Evolutionary conservation across 2,113 vertebrate species (phyloP), one percentile per base, ranked within the genome.

Genomic region (Anolis carolinensis): DNA sequence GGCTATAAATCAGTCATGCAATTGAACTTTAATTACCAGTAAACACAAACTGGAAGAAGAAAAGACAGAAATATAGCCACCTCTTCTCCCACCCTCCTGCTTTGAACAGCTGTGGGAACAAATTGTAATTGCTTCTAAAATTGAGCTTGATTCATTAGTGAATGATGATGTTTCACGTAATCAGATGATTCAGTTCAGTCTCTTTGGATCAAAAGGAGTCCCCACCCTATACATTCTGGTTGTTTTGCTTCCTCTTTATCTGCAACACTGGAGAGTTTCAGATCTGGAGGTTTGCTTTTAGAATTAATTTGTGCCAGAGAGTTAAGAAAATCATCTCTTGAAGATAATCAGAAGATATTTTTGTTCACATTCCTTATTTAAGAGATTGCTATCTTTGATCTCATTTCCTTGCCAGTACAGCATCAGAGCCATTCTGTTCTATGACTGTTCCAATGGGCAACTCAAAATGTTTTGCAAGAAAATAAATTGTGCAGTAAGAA

Each of bases 241-340:
- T 39, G 30, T 82, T 70, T 70, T 71, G 44, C 10, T 74, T 74
- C 71, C 71, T 75, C 36, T 74, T 65, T 44, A 1, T 48, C 36
- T 75, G 16, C 8, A 13, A 27, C 52, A 13, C 3, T 75, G 71
- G 9, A 63, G 25, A n/a, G 30, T 75, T 75, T 11, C 72, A 65
- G 71, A 83, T 83, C 71, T 83, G 82, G 55, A 83, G 71, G 32
- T 63, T 55, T 8, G 71, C 36, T 75, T 27, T 75, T 75, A 27
- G 16, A n/a, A 21, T 83, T 7, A 72, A 75, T 32, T 63, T 72
- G 34, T 48, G 34, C 71, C 82, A 83, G 77, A 83, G 27, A 63
- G 14, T 25, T 10, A 74, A 83, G 50, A 52, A 55, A 2, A 44
- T 62, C 34, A 59, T 78, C 23, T 55, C 34, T 83, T 83, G 30